Evolutionary conservation across 1,140 invertebrate genomes (phyloP), one percentile per base, ranked within the genome.

Genomic region (Zaprionus capensis): DNA sequence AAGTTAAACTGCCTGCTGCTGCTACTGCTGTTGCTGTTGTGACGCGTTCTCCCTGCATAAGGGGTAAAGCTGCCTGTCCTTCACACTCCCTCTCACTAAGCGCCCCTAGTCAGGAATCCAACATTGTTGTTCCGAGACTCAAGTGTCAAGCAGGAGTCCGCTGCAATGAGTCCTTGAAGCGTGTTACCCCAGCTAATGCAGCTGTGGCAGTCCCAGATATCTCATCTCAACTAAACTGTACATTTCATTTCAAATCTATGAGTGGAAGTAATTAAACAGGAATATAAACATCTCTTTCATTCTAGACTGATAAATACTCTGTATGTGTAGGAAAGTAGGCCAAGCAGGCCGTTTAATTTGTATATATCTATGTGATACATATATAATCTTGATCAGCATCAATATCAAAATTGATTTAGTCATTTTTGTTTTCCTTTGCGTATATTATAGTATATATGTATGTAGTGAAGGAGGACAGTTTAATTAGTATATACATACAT

Each of bases 1-100:
- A 90, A 87, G 85, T 90, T 87, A 81, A 90, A 84, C 71, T 84
- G 78, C 71, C 73, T 46, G 41, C 41, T n/a, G 38, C n/a, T 46
- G n/a, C 15, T 41, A 5, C 14, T 41, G 38, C n/a, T 34, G 7
- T 6, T 28, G 28, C 31, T 34, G 31, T 4, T 34, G 31, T 77
- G 83, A 49, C 74, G 57, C 67, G 57, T 56, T 58, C n/a, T 38
- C 66, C 22, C 62, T 1, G 20, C 63, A 17, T 17, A 61, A 65
- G 26, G 56, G 67, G 61, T 53, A 38, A 44, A 7, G 9, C 11
- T 53, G 26, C 9, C 56, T 28, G 20, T 34, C 36, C 38, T 44
- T 51, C 38, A 4, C 14, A 17, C 49, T 31, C 67, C 17, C 38
- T 24, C 15, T 46, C 11, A 38, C 14, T 26, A 28, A 31, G 28